Conservation (phyloP, 1,140 invertebrate genomes). For the Procambarus virginalis region DNA sequence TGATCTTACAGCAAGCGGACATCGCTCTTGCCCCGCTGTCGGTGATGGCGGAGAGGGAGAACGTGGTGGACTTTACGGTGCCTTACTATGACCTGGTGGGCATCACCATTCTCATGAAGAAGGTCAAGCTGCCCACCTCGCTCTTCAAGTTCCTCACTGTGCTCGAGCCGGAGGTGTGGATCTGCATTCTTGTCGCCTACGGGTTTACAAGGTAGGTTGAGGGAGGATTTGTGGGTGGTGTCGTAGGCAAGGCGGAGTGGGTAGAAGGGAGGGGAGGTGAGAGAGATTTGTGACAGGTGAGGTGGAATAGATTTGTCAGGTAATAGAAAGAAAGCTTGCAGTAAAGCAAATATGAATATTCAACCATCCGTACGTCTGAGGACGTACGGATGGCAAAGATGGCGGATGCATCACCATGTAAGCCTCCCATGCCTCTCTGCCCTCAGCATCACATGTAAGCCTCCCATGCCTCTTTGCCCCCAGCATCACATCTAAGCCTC, state of each 20-base stretch:
- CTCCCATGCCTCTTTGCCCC: too few species aligned
- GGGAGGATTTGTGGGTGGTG: background rate
- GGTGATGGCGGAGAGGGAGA: conserved; percentile 95
- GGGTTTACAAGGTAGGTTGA: conserved; percentile 86
- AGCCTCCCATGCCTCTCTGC: background rate
- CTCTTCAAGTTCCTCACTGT: conserved; percentile 98
- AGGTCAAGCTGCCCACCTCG: conserved; percentile 86
- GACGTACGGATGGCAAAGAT: too few species aligned
- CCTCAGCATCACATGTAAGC: background rate
- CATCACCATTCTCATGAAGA: conserved; percentile 92
- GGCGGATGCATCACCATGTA: background rate
- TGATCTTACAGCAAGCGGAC: conserved; percentile 82
- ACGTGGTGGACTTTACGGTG: conserved; percentile 95
- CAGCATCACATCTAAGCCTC: background rate
- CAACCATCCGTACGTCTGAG: too few species aligned
- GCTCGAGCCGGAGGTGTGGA: conserved; percentile 95
- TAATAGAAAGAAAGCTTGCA: background rate
- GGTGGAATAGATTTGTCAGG: background rate
- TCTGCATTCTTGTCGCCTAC: conserved; percentile 95
- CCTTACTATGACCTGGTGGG: conserved; percentile 97
- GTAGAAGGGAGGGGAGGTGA: background rate
- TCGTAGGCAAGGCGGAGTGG: too few species aligned
- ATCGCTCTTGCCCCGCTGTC: conserved; percentile 89
- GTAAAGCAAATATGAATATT: background rate
- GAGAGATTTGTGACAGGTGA: background rate